Evolutionary conservation across 2,113 vertebrate genomes (phyloP), one percentile per base, ranked within the genome.

Genomic region (Engraulis encrasicolus): DNA sequence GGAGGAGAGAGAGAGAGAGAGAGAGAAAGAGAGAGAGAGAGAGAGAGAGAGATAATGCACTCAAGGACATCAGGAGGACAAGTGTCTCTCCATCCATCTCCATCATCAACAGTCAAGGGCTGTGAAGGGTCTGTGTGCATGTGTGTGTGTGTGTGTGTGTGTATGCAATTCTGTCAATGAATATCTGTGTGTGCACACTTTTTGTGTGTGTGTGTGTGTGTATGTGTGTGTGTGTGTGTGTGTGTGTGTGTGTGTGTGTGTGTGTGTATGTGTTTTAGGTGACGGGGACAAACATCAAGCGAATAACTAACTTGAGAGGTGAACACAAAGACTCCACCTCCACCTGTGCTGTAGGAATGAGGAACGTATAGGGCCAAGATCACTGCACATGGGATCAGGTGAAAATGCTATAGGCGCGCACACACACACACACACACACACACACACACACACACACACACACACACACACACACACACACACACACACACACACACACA

Each of bases 81-180:
- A 86, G 87, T 82, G 85, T 85, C 87, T 89, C 83, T 87, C 84
- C 88, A 82, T 88, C 86, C 81, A 89, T 87, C 85, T 84, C 85
- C 84, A 86, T 87, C 87, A 87, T 79, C 78, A 78, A 54, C 80
- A 34, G 66, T 4, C 23, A 34, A 74, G 27, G 31, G 27, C 23
- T 34, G 66, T 17, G 27, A 34, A 20, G 20, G 20, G 54, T 58
- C 6, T 9, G 61, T 15, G 61, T 71, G 27, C 27, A 23, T 23
- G 20, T 66, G 58, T 66, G 58, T 66, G 58, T 27, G 23, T 66
- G 58, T 66, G n/a, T 66, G 23, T 66, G 58, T 27, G 58, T 66
- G 58, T 66, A 23, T 66, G n/a, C n/a, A n/a, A n/a, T n/a, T n/a
- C n/a, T n/a, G n/a, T n/a, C n/a, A n/a, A n/a, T n/a, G n/a, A n/a